Evolutionary conservation across 1,140 invertebrate species (phyloP).

Genomic region (Aleiodes sp.): DNA sequence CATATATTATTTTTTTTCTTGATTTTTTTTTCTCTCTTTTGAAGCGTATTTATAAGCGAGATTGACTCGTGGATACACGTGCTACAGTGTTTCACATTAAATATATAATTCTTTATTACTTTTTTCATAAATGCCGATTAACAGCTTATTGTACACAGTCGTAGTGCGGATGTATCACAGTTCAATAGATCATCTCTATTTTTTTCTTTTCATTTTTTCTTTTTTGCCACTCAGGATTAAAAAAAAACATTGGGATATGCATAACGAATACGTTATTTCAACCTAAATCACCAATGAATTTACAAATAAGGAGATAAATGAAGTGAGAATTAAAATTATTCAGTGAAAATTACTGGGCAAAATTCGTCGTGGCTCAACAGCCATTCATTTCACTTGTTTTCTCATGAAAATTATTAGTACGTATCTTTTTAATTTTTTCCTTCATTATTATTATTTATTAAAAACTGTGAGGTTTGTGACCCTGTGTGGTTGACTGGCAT

Average conservation of each 20-base stretch:
- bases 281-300: no score
- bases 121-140: conserved; percentile 4
- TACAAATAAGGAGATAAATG: no score
- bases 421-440: neutral
- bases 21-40: no score
- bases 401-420: no score
- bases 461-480: neutral
- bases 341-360: conserved; percentile 23
- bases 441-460: neutral
- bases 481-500: conserved; percentile 1
- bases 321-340: no score
- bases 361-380: conserved; percentile 48
- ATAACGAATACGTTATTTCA: no score
- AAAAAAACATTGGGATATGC: no score
- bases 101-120: no score
- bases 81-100: conserved; percentile 22
- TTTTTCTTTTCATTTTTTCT: conserved; percentile 19
- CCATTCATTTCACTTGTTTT: no score
- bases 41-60: conserved; percentile 19
- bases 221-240: no score
- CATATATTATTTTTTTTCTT: no score
- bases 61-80: conserved; percentile 10
- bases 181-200: conserved; percentile 42
- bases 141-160: conserved; percentile 22
- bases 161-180: conserved; percentile 53